phyloP scores from a whole-genome alignment of 2,113 vertebrate genomes.

The Channa maculata region DNA sequence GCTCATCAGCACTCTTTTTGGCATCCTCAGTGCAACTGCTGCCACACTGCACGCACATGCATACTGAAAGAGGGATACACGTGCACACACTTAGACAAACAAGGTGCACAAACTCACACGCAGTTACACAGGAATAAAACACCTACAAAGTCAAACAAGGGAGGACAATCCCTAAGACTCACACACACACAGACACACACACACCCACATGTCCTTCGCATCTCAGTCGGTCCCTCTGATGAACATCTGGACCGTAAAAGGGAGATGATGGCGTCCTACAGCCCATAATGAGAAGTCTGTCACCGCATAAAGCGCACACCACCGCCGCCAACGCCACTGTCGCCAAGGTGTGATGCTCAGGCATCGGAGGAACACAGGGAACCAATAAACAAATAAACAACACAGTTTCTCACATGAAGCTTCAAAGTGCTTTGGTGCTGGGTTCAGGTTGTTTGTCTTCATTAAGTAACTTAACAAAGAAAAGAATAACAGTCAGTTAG shows the following conservation, averaged over 20 bases:
- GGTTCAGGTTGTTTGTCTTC: neutral
- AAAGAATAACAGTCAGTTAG: conserved; percentile 19
- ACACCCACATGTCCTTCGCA: conserved; percentile 29
- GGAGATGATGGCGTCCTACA: conserved; percentile 63
- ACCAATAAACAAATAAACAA: conserved; percentile 29
- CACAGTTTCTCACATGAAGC: conserved; percentile 15
- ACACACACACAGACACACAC: conserved; percentile 23
- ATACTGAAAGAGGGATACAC: neutral
- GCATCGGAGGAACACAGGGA: conserved; percentile 14
- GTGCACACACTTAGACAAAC: conserved; percentile 2
- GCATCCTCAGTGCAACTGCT: conserved; percentile 55
- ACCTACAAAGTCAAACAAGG: conserved; percentile 43
- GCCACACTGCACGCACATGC: conserved; percentile 15
- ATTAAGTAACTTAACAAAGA: conserved; percentile 3
- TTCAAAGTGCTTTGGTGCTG: neutral
- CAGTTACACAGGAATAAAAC: conserved; percentile 24
- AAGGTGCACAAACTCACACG: conserved; percentile 1
- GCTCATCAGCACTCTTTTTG: conserved; percentile 73
- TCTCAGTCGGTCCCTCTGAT: conserved; percentile 48
- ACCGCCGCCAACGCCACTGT: conserved; percentile 31
- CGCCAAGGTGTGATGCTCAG: conserved; percentile 48
- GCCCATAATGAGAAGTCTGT: conserved; percentile 71
- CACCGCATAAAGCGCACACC: conserved; percentile 62
- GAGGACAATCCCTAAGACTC: conserved; percentile 21
- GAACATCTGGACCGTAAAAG: conserved; percentile 75